Conservation (phyloP, 1,140 invertebrate species). For the Dysdera silvatica region DNA sequence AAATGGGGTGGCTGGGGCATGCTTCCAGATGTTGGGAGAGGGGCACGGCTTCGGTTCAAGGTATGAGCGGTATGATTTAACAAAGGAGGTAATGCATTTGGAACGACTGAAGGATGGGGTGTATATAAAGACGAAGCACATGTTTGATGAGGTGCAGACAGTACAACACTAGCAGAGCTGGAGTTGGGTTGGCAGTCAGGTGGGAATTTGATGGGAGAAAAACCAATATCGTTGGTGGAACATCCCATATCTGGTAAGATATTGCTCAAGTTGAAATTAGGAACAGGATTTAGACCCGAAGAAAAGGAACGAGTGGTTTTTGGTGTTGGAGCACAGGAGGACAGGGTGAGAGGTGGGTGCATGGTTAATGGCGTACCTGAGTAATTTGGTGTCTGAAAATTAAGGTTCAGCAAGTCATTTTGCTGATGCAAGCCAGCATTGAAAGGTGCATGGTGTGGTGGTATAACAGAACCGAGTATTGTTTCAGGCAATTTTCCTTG, state of each 20-base stretch:
- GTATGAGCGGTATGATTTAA: conserved; percentile 43
- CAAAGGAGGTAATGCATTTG: conserved; percentile 37
- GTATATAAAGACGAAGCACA: conserved; percentile 18
- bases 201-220: conserved; percentile 46
- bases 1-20: conserved; percentile 40
- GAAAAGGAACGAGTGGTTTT: conserved; percentile 39
- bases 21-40: conserved; percentile 34
- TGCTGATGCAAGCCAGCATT: conserved; percentile 43
- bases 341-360: conserved; percentile 31
- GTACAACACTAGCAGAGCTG: conserved; percentile 9
- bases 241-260: conserved; percentile 43
- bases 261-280: conserved; percentile 44
- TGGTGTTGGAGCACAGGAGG: conserved; percentile 32
- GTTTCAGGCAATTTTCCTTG: conserved; percentile 19
- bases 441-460: conserved; percentile 35
- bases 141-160: conserved; percentile 16
- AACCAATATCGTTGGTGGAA: conserved; percentile 38
- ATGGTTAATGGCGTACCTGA: conserved; percentile 42
- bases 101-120: conserved; percentile 37
- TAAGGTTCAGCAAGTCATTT: conserved; percentile 43
- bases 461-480: conserved; percentile 3
- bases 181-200: conserved; percentile 31
- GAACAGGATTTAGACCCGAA: conserved; percentile 41
- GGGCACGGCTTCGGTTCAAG: conserved; percentile 37
- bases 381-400: conserved; percentile 43